phyloP scores from a whole-genome alignment of 2,113 vertebrate genomes.

The Nipponia nippon region DNA sequence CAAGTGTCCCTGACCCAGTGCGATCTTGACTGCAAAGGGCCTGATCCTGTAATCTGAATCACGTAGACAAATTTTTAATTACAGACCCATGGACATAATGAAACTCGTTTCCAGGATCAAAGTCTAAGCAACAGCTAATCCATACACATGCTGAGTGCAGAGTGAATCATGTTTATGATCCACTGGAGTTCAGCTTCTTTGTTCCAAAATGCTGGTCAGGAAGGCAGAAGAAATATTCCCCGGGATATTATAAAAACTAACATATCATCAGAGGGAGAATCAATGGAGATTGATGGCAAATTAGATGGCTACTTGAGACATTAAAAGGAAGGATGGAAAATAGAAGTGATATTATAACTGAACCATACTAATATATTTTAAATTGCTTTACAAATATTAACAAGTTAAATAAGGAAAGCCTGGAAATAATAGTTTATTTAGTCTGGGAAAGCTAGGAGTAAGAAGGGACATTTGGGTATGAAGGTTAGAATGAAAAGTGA shows the following conservation, averaged over 20 bases:
- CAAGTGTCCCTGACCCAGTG: neutral
- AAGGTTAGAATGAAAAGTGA: slow-evolving; percentile 43
- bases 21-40: neutral
- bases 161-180: slow-evolving; percentile 38
- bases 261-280: slow-evolving; percentile 42
- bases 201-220: slow-evolving; percentile 49
- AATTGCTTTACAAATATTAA: slow-evolving; percentile 60
- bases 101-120: neutral
- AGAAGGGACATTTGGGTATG: neutral
- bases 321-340: slow-evolving; percentile 55
- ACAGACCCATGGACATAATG: neutral
- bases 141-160: neutral
- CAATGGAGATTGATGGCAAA: slow-evolving; percentile 61
- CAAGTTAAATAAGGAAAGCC: slow-evolving; percentile 18
- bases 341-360: slow-evolving; percentile 33
- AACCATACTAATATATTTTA: slow-evolving; percentile 52
- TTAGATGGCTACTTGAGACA: slow-evolving; percentile 50
- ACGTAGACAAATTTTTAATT: neutral
- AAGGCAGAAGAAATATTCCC: slow-evolving; percentile 50
- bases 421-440: slow-evolving; percentile 39
- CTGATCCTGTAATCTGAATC: neutral
- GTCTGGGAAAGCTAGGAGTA: neutral
- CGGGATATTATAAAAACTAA: slow-evolving; percentile 23
- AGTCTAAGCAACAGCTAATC: neutral
- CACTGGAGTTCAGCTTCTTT: neutral